These are phyloP conservation scores for Papilio elwesi DNA, from an alignment of 2,888 invertebrate genomes.

Conservation along the genomic window DNA sequence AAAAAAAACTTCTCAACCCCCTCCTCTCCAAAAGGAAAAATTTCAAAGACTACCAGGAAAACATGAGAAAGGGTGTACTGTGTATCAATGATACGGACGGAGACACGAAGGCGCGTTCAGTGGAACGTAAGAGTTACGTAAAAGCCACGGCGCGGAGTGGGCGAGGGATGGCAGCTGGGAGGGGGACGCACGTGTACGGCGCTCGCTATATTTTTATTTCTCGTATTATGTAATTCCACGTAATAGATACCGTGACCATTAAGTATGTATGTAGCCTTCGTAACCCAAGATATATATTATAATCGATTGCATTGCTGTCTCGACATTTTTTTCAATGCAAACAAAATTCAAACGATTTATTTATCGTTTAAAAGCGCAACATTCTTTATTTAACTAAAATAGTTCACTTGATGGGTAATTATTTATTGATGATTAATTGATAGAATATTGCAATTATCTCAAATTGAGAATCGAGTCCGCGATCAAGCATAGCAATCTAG, in stretches of 20 bases:
- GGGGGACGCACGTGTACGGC: slow-evolving; percentile 49
- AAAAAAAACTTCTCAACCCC: too few species aligned
- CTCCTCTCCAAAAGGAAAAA: background rate
- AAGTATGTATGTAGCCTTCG: slow-evolving; percentile 1
- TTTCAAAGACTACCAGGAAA: slow-evolving; percentile 26
- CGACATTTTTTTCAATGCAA: background rate
- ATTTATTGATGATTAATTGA: too few species aligned
- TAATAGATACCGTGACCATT: slow-evolving; percentile 23
- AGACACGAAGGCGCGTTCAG: slow-evolving; percentile 26
- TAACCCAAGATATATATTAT: slow-evolving; percentile 2
- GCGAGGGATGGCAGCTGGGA: background rate
- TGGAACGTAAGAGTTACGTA: slow-evolving; percentile 40
- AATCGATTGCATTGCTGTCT: slow-evolving; percentile 13
- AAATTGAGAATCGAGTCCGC: too few species aligned
- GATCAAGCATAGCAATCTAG: too few species aligned
- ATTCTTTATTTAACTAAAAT: too few species aligned
- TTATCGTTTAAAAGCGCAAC: too few species aligned
- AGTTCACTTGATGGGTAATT: too few species aligned
- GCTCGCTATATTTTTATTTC: slow-evolving; percentile 52
- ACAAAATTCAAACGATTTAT: background rate
- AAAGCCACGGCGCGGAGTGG: slow-evolving; percentile 27
- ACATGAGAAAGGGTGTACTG: slow-evolving; percentile 10
- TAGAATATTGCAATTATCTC: too few species aligned
- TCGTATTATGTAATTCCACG: slow-evolving; percentile 33
- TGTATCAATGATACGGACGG: slow-evolving; percentile 24